Evolutionary conservation across 2,797 vertebrate genomes (phyloP).

Genomic region (Danio aesculapii): DNA sequence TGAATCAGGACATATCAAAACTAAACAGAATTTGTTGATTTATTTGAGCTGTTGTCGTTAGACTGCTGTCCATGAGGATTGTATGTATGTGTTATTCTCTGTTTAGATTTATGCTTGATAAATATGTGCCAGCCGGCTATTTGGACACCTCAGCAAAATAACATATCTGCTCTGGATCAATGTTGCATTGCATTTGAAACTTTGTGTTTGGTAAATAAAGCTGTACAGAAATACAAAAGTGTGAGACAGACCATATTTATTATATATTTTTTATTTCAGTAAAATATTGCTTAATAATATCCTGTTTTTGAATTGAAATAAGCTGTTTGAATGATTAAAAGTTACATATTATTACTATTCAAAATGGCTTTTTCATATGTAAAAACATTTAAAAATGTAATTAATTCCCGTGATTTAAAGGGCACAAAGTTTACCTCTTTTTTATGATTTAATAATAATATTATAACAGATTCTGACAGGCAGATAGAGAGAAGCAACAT

Average conservation of each 20-base stretch:
- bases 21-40: background rate
- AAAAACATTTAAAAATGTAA: background rate
- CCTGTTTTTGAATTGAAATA: background rate
- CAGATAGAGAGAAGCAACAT: too few relatives aligned
- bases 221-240: constrained; percentile 21
- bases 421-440: too few relatives aligned
- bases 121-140: background rate
- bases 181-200: constrained; percentile 45
- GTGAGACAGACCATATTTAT: constrained; percentile 15
- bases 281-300: background rate
- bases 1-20: constrained; percentile 17
- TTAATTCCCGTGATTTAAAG: background rate
- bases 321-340: background rate
- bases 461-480: too few relatives aligned
- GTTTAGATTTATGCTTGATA: constrained; percentile 12
- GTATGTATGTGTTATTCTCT: constrained; percentile 30
- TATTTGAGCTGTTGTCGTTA: background rate
- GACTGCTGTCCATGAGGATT: constrained; percentile 1
- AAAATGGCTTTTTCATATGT: background rate
- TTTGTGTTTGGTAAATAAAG: constrained; percentile 55
- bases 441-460: too few relatives aligned
- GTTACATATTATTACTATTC: background rate
- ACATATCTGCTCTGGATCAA: constrained; percentile 15
- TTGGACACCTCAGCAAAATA: constrained; percentile 1
- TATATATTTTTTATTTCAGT: background rate